Evolutionary conservation across 2,797 vertebrate species (phyloP).

Genomic region (Limosa lapponica): DNA sequence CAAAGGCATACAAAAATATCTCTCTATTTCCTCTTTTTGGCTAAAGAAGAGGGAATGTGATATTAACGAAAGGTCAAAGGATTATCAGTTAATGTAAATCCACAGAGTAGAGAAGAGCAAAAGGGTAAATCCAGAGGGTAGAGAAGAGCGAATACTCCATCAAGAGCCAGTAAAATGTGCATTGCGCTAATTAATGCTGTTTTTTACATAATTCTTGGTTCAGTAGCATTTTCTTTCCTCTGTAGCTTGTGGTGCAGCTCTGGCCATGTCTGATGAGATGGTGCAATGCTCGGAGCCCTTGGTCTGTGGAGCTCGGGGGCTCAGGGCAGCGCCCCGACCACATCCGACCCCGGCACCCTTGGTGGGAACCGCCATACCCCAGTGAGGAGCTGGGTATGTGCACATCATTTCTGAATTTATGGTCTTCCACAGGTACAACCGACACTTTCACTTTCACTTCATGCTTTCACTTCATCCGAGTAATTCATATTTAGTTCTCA

Average conservation of each 20-base stretch:
- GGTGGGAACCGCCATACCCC: background rate
- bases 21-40: background rate
- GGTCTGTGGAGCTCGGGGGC: background rate
- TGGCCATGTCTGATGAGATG: background rate
- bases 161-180: background rate
- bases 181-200: background rate
- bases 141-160: background rate
- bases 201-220: background rate
- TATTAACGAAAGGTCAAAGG: background rate
- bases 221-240: background rate
- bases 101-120: background rate
- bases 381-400: background rate
- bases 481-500: background rate
- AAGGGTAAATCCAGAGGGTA: background rate
- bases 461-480: background rate
- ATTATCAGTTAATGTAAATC: background rate
- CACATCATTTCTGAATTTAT: background rate
- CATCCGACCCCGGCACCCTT: rapidly evolving
- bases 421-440: background rate
- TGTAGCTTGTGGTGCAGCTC: background rate
- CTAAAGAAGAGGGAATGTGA: background rate
- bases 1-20: background rate
- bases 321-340: rapidly evolving
- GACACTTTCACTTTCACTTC: rapidly evolving
- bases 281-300: background rate